Percentiles rank a stretch among this genome's conserved stretches.
Conservation (phyloP, 2,113 vertebrate genomes). For the Hylia prasina region DNA sequence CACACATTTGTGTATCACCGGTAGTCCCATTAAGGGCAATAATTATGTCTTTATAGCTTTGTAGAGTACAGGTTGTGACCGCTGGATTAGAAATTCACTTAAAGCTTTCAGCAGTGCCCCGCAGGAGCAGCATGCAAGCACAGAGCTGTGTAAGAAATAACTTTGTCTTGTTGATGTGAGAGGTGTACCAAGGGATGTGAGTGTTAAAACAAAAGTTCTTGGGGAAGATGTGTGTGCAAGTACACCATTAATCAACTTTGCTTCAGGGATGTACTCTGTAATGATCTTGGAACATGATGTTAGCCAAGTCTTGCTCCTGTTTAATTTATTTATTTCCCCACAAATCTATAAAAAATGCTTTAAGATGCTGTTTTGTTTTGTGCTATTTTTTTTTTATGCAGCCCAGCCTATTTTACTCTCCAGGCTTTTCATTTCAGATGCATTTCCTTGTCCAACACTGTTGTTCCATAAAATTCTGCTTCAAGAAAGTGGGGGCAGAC, state of each 20-base stretch:
- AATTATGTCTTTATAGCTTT: background rate
- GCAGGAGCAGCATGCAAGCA: background rate
- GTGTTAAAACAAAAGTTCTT: background rate
- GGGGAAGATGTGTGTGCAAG: background rate
- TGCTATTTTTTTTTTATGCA: background rate
- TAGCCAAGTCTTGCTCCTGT: background rate
- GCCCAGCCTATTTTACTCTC: background rate
- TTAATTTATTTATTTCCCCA: background rate
- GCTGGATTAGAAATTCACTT: background rate
- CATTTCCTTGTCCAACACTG: fast-evolving
- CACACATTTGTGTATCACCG: background rate
- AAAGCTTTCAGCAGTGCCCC: background rate
- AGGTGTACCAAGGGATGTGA: background rate
- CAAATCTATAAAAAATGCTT: background rate
- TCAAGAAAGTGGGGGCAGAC: background rate
- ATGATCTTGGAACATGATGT: background rate
- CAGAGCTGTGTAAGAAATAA: background rate
- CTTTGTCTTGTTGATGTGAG: background rate
- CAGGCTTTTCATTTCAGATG: background rate
- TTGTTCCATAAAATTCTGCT: background rate
- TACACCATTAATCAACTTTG: background rate
- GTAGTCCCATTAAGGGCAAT: background rate
- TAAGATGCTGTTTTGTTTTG: background rate
- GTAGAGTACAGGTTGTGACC: background rate
- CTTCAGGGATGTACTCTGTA: background rate